phyloP scores from a whole-genome alignment of 2,113 vertebrate species.

The Tor tambroides region DNA sequence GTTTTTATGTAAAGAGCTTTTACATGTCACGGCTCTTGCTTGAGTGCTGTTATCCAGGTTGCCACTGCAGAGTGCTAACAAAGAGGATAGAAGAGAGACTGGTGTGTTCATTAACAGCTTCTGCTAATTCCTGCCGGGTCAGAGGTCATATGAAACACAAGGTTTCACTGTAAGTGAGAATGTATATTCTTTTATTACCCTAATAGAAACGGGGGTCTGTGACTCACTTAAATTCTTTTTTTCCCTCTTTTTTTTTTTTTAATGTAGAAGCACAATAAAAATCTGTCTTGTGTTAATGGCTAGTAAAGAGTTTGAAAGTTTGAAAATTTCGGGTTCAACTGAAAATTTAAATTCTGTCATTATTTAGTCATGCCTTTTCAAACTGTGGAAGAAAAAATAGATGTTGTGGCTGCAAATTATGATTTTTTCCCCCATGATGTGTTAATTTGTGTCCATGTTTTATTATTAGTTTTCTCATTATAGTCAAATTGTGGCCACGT shows the following conservation, averaged over 20 bases:
- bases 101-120: conserved; percentile 66
- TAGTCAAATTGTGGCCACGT: background rate
- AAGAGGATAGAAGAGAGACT: conserved; percentile 59
- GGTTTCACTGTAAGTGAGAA: conserved; percentile 57
- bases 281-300: conserved; percentile 35
- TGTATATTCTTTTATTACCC: conserved; percentile 50
- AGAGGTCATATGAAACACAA: conserved; percentile 56
- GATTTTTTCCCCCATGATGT: background rate
- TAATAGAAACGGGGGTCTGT: conserved; percentile 35
- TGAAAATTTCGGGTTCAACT: too few relatives aligned
- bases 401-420: background rate
- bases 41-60: conserved; percentile 58
- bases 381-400: background rate
- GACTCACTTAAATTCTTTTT: conserved; percentile 38
- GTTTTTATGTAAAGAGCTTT: conserved; percentile 77
- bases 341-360: background rate
- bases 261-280: background rate
- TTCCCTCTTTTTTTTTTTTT: conserved; percentile 10
- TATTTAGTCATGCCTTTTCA: background rate
- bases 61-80: conserved; percentile 60
- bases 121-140: conserved; percentile 56
- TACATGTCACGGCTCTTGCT: conserved; percentile 63
- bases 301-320: conserved; percentile 10
- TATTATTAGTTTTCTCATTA: background rate
- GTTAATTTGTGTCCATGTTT: background rate